These are phyloP conservation scores for Heterochromis multidens DNA, from an alignment of 2,113 vertebrate genomes.

Conservation along the genomic window DNA sequence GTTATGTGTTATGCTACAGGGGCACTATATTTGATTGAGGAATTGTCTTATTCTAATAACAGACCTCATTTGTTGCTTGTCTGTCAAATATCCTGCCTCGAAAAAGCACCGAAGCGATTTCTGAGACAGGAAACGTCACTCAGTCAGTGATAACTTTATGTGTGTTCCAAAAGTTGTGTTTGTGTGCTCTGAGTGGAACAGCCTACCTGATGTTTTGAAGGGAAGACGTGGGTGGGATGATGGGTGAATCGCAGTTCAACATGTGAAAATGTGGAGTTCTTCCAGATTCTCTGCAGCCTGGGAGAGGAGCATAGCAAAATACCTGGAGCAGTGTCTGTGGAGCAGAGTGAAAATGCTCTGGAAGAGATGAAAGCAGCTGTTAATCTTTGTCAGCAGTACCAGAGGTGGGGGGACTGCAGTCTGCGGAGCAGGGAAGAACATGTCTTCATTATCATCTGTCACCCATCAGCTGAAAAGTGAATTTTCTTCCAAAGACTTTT, in stretches of 20 bases:
- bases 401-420: constrained; percentile 41
- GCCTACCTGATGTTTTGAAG: constrained; percentile 32
- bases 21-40: constrained; percentile 3
- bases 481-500: constrained; percentile 27
- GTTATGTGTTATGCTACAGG: not conserved
- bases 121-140: constrained; percentile 22
- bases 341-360: constrained; percentile 48
- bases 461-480: constrained; percentile 55
- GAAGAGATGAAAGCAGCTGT: constrained; percentile 74
- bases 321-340: constrained; percentile 50
- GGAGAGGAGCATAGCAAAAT: constrained; percentile 34
- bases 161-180: constrained; percentile 5
- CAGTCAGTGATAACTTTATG: constrained; percentile 2
- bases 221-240: constrained; percentile 54
- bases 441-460: constrained; percentile 72
- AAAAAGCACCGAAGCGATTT: not conserved
- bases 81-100: not conserved
- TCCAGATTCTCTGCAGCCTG: constrained; percentile 31
- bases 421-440: constrained; percentile 40
- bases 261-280: constrained; percentile 32
- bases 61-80: not conserved
- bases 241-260: constrained; percentile 66
- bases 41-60: not conserved
- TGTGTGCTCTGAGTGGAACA: constrained; percentile 4
- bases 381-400: constrained; percentile 75